Conservation (phyloP, 2,113 vertebrate species). For the Ginglymostoma cirratum region DNA sequence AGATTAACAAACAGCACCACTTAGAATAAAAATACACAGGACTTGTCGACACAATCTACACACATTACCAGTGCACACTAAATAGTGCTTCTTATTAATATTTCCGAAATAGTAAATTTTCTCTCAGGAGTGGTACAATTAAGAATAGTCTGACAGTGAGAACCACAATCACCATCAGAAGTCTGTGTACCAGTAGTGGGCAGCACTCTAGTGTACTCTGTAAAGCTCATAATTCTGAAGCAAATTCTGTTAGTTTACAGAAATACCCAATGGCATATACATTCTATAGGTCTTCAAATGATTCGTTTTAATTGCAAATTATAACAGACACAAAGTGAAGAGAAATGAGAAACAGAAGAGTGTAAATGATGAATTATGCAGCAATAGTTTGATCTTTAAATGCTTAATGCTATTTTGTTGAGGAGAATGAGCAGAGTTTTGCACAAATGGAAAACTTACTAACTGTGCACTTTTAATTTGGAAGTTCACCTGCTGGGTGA, state of each 20-base stretch:
- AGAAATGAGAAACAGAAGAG: not conserved
- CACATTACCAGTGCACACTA: not conserved
- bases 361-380: not conserved
- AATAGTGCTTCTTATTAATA: not conserved
- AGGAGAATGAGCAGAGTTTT: not conserved
- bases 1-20: not conserved
- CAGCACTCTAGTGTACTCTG: constrained; percentile 48
- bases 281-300: not conserved
- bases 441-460: not conserved
- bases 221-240: not conserved
- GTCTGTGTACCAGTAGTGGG: not conserved
- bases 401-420: not conserved
- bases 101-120: not conserved
- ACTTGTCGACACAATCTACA: not conserved
- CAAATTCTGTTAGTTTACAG: not conserved
- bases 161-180: not conserved
- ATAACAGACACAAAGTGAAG: not conserved
- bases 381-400: not conserved
- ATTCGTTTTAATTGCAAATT: not conserved
- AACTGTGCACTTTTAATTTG: not conserved
- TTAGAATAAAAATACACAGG: not conserved
- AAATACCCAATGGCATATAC: not conserved
- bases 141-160: not conserved
- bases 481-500: not conserved
- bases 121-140: not conserved